phyloP scores from a whole-genome alignment of 2,888 invertebrate genomes.

The Nomada flava region DNA sequence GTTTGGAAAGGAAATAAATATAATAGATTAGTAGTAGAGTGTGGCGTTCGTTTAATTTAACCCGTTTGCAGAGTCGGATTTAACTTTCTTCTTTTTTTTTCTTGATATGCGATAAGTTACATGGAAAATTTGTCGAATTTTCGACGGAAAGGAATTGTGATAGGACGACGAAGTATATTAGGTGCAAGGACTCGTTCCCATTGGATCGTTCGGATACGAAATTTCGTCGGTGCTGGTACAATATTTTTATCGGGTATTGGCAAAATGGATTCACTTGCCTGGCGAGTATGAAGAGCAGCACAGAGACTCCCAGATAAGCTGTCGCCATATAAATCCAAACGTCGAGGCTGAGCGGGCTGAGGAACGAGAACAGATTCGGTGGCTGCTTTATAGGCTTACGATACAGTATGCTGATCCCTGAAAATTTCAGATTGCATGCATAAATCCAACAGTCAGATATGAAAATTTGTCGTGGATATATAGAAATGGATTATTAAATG shows the following conservation, averaged over 20 bases:
- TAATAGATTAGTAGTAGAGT: too few relatives aligned
- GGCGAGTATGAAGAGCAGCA: constrained; percentile 87
- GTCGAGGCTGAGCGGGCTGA: constrained; percentile 87
- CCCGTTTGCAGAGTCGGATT: not conserved
- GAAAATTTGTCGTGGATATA: not conserved
- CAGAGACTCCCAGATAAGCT: constrained; percentile 88
- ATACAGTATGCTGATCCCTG: constrained; percentile 86
- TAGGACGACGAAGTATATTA: constrained; percentile 4
- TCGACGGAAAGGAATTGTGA: not conserved
- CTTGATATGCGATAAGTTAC: not conserved
- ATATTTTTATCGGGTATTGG: constrained; percentile 51
- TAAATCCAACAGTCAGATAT: not conserved
- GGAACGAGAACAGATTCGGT: constrained; percentile 89
- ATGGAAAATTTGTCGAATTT: constrained; percentile 11
- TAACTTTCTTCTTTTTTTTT: too few relatives aligned
- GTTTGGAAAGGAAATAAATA: not conserved
- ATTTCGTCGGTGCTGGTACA: constrained; percentile 33
- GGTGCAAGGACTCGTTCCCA: not conserved
- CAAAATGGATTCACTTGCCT: constrained; percentile 83
- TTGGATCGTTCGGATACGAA: constrained; percentile 21
- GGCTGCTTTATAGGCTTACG: constrained; percentile 87
- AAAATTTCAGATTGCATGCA: constrained; percentile 49
- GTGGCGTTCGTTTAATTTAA: not conserved
- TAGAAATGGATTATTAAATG: not conserved
- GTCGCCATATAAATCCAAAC: constrained; percentile 89